Evolutionary conservation across 2,113 vertebrate species (phyloP), one percentile per base, ranked within the genome.

Genomic region (Platysternon megacephalum): DNA sequence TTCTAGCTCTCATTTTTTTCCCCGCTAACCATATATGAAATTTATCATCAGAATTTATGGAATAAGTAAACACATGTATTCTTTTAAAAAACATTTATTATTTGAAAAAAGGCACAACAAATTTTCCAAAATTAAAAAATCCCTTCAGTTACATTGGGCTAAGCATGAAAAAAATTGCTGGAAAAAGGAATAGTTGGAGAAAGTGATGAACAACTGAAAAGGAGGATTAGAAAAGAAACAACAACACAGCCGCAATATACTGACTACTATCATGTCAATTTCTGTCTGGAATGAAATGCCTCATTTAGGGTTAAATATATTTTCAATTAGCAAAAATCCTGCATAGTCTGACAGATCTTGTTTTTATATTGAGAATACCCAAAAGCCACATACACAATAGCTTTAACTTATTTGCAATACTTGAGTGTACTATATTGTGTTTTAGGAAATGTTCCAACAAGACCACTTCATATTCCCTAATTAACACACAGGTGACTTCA

Each of bases 401-500:
- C 10, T 6, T 79, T 85, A 76, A 86, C 85, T 72, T 0, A 53
- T 92, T 93, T 82, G 28, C 79, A 93, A 90, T 58, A 84, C 11
- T 10, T 86, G 6, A 80, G 21, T 72, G 84, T 19, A n/a, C 79
- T 93, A 86, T 78, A 87, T n/a, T 80, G 9, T 49, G 2, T 55
- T 87, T 87, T 46, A 96, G 44, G 80, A 91, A 93, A 90, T 53
- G 53, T 68, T 90, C 55, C 76, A 92, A 9, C 16, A 90, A 58
- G n/a, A 21, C 93, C 82, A 19, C n/a, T 83, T 84, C 56, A 39
- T 52, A 87, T 79, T 82, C 24, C 44, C 28, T 96, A 93, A 72
- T 84, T 79, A 95, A 95, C 90, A 93, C 84, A 86, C 49, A 85
- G 76, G 10, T 95, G 85, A 89, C 79, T 96, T 90, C 56, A 61